These are phyloP conservation scores for Tryphoninae sp. DNA, from an alignment of 2,888 invertebrate species.

Conservation along the genomic window DNA sequence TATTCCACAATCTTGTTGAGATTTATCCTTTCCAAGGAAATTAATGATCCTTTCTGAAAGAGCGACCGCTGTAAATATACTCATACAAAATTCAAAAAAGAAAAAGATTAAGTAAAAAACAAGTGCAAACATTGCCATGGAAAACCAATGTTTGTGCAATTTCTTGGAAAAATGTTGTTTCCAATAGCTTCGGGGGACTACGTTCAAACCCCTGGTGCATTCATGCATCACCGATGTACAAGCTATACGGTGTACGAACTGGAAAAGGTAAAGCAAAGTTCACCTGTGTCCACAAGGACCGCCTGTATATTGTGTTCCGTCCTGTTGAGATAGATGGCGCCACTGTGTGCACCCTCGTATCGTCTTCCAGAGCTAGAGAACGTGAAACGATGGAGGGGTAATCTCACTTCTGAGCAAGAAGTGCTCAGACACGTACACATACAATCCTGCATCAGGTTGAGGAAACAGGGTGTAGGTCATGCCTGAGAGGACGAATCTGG, in stretches of 20 bases:
- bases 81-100: slow-evolving; percentile 30
- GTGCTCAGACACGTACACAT: slow-evolving; percentile 7
- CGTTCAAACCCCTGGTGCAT: background rate
- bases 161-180: slow-evolving; percentile 38
- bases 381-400: slow-evolving; percentile 35
- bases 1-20: background rate
- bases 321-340: slow-evolving; percentile 6
- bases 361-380: slow-evolving; percentile 20
- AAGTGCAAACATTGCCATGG: slow-evolving; percentile 21
- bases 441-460: slow-evolving; percentile 7
- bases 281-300: slow-evolving; percentile 60
- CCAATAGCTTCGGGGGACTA: slow-evolving; percentile 38
- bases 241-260: background rate
- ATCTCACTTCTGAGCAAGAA: slow-evolving; percentile 45
- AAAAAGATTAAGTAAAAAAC: slow-evolving; percentile 17
- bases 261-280: slow-evolving; percentile 45
- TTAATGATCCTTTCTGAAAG: slow-evolving; percentile 15
- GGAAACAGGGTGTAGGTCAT: slow-evolving; percentile 33
- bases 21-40: slow-evolving; percentile 12
- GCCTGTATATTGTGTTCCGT: slow-evolving; percentile 7
- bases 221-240: slow-evolving; percentile 16
- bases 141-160: slow-evolving; percentile 36
- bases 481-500: slow-evolving; percentile 48
- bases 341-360: slow-evolving; percentile 18
- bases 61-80: background rate